Evolutionary conservation across 1,140 invertebrate species (phyloP), one percentile per base, ranked within the genome.

Genomic region (Drosophila mauritiana): DNA sequence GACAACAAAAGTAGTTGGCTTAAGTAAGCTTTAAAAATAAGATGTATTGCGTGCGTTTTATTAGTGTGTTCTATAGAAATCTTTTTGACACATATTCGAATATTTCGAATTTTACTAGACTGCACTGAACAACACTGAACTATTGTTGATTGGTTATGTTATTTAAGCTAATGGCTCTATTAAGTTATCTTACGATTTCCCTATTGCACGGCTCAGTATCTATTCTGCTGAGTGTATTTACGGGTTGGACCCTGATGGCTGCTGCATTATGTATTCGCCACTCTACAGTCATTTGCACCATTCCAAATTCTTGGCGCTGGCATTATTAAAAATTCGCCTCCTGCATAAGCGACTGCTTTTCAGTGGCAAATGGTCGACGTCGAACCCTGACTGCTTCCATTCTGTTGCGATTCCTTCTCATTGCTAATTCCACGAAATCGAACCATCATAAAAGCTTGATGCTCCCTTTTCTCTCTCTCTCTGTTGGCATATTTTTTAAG

Each of bases 361-460:
- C 48, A 15, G 48, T 51, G 48, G 48, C 27, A 51, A 49, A 49
- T 49, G 46, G 22, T 49, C 25, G 46, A 31, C 48, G 25, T 74
- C 37, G 27, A 31, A 11, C 13, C 10, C 68, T 69, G 63, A 57
- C 53, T 27, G 39, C 54, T 72, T 48, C 42, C 34, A 56, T 56
- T 34, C 42, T 59, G 61, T 43, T 56, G 62, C 31, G 36, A 36
- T 52, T 63, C 54, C 62, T 39, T 46, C 46, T 81, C 78, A 76
- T 81, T 81, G 77, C 78, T 81, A 80, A 81, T 81, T 80, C 78
- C 78, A 81, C 78, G 78, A 81, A 80, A 81, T 81, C 78, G 78
- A 80, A 81, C 64, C 72, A 80, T 72, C 78, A 81, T 80, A 80
- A 80, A 81, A 81, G 61, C 78, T 80, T 76, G 57, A 80, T 80